phyloP scores from a whole-genome alignment of 2,113 vertebrate species.

The Mionectes macconnelli region DNA sequence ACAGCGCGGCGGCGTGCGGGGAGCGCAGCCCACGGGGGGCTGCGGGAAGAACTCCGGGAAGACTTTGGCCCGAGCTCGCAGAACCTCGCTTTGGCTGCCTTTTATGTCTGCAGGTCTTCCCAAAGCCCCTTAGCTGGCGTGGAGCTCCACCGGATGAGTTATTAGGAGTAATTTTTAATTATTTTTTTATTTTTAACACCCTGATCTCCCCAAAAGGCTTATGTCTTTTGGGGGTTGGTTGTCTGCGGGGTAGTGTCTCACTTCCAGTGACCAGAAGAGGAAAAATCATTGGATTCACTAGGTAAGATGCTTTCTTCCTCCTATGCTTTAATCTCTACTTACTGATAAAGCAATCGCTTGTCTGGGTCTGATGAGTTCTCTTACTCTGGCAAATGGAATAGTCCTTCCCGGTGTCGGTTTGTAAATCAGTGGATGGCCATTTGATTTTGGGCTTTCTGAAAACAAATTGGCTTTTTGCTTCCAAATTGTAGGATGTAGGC shows the following conservation, averaged over 20 bases:
- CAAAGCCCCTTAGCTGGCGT: neutral
- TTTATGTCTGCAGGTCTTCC: constrained; percentile 6
- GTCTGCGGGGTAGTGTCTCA: constrained; percentile 4
- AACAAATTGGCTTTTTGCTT: constrained; percentile 41
- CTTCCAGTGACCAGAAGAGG: constrained; percentile 27
- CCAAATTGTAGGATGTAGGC: constrained; percentile 12
- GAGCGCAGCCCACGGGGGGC: neutral
- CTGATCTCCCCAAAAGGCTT: neutral
- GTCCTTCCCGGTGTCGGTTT: neutral
- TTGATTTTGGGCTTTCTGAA: constrained; percentile 29
- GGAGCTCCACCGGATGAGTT: neutral
- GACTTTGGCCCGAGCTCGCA: neutral
- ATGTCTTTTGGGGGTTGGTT: neutral
- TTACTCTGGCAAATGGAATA: neutral
- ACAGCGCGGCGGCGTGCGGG: neutral
- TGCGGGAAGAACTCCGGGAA: neutral
- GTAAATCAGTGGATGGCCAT: constrained; percentile 9
- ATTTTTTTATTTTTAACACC: neutral
- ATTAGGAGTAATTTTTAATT: neutral
- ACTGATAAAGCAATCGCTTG: constrained; percentile 26
- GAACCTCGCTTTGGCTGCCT: neutral
- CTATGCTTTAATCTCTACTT: constrained; percentile 54
- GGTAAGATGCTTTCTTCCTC: constrained; percentile 73
- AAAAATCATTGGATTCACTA: constrained; percentile 51
- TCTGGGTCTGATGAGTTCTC: constrained; percentile 29